A percentile compares a stretch with the other conserved stretches of the same genome.
Evolutionary conservation across 1,140 invertebrate species (phyloP).

Genomic region (Drosophila kurseongensis): DNA sequence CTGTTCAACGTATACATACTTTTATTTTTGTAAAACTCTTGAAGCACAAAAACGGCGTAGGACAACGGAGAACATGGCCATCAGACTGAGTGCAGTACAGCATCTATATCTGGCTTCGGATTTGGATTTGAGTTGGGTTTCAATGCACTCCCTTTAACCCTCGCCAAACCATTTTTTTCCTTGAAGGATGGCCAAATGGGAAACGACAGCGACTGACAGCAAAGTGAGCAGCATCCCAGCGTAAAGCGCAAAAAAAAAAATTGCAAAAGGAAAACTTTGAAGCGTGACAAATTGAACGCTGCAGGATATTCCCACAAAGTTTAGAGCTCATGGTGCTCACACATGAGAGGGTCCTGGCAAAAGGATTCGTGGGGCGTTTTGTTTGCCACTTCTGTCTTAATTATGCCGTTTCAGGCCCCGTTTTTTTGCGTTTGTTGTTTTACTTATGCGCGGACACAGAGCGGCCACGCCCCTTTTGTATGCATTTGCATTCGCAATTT

Average conservation of each 20-base stretch:
- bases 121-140: conserved; percentile 10
- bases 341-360: conserved; percentile 43
- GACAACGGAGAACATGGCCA: conserved; percentile 14
- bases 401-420: conserved; percentile 61
- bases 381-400: conserved; percentile 72
- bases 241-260: conserved; percentile 33
- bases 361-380: conserved; percentile 60
- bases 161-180: conserved; percentile 12
- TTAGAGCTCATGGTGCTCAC: conserved; percentile 14
- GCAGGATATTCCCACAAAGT: conserved; percentile 60
- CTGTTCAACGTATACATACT: neutral
- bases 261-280: conserved; percentile 36
- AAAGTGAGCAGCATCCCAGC: conserved; percentile 34
- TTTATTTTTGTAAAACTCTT: conserved; percentile 5
- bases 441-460: conserved; percentile 34
- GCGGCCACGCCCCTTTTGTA: conserved; percentile 16
- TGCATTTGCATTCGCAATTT: conserved; percentile 31
- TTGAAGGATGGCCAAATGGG: conserved; percentile 41
- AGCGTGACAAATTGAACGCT: conserved; percentile 69
- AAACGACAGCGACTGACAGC: conserved; percentile 61
- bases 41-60: conserved; percentile 3
- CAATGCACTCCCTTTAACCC: conserved; percentile 15
- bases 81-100: conserved; percentile 23
- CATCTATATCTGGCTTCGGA: conserved; percentile 2
- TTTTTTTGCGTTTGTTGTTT: conserved; percentile 43